Evolutionary conservation across 1,140 invertebrate species (phyloP).

Genomic region (Saccostrea echinata): DNA sequence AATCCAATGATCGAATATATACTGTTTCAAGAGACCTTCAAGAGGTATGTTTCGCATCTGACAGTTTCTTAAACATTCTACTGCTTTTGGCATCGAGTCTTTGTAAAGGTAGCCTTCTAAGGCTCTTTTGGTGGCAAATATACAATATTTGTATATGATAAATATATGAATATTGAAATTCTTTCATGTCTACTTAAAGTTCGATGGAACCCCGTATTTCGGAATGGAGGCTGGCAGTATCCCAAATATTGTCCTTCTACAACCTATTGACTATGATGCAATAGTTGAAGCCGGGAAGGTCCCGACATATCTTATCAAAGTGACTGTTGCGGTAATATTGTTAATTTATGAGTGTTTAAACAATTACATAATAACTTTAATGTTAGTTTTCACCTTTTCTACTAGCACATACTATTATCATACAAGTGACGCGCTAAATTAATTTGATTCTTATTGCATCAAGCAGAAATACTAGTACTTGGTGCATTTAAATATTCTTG

Average conservation of each 20-base stretch:
- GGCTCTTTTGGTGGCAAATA: no score
- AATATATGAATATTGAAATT: background rate
- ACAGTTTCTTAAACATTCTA: background rate
- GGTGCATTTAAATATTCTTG: background rate
- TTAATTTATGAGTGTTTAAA: background rate
- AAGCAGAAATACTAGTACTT: background rate
- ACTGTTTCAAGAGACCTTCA: background rate
- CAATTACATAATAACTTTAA: background rate
- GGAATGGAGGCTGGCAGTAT: background rate
- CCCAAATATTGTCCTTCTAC: background rate
- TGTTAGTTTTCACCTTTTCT: background rate
- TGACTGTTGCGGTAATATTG: background rate
- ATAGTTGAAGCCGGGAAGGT: background rate
- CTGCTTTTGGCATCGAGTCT: no score
- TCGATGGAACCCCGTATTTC: conserved; percentile 12
- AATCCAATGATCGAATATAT: background rate
- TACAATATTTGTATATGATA: no score
- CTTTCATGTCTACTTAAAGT: background rate
- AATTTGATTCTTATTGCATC: background rate
- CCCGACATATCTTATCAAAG: background rate
- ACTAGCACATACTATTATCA: background rate
- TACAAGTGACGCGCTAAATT: background rate
- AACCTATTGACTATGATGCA: background rate
- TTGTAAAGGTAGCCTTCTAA: no score
- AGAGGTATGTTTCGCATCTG: background rate